phyloP scores from a whole-genome alignment of 2,888 invertebrate species.

The Zonitis immaculata region DNA sequence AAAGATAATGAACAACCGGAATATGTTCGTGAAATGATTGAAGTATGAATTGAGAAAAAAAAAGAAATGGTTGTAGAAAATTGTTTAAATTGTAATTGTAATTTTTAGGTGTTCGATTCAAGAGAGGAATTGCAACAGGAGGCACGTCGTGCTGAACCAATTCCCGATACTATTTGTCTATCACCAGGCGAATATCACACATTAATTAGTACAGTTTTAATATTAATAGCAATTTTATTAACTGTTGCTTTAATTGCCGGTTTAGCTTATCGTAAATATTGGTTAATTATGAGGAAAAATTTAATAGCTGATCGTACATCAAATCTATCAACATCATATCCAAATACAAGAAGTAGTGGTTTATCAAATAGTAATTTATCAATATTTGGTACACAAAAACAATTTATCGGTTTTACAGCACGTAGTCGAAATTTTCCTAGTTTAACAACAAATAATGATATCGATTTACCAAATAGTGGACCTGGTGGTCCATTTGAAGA shows the following conservation, averaged over 20 bases:
- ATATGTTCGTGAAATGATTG: slow-evolving; percentile 84
- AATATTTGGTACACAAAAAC: slow-evolving; percentile 67
- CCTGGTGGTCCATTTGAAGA: slow-evolving; percentile 64
- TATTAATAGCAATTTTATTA: slow-evolving; percentile 68
- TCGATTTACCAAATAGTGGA: slow-evolving; percentile 39
- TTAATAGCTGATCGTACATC: slow-evolving; percentile 52
- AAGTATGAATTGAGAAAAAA: slow-evolving; percentile 55
- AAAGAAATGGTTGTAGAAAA: too few species aligned
- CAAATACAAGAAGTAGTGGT: slow-evolving; percentile 46
- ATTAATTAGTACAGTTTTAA: slow-evolving; percentile 71
- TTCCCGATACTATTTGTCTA: slow-evolving; percentile 70
- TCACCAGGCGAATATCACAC: slow-evolving; percentile 81
- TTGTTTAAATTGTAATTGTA: neutral
- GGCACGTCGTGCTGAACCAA: slow-evolving; percentile 61
- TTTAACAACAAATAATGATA: slow-evolving; percentile 37
- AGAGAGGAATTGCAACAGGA: slow-evolving; percentile 66
- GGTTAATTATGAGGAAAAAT: slow-evolving; percentile 73
- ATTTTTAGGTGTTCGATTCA: slow-evolving; percentile 72
- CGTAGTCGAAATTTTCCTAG: slow-evolving; percentile 39
- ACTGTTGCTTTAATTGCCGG: slow-evolving; percentile 70
- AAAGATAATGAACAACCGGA: slow-evolving; percentile 54
- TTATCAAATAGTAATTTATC: slow-evolving; percentile 57
- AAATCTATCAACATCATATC: slow-evolving; percentile 44
- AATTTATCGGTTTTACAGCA: slow-evolving; percentile 44
- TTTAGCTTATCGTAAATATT: slow-evolving; percentile 73